Percentiles rank a stretch among this genome's conserved stretches.
Evolutionary conservation across 1,140 invertebrate species (phyloP).

Genomic region (Drosophila pectinifera): DNA sequence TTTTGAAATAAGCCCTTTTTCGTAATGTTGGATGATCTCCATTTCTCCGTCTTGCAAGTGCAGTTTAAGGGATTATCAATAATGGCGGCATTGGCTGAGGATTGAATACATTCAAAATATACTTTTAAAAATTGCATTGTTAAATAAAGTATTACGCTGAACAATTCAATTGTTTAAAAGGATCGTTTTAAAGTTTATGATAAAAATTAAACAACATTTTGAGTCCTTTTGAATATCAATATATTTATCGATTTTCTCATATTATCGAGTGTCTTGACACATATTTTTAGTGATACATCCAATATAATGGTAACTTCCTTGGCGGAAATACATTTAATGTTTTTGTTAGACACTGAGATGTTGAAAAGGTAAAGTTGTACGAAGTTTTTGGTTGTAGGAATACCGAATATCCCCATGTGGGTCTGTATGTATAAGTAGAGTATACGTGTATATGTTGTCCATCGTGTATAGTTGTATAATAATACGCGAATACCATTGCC

Average conservation of each 20-base stretch:
- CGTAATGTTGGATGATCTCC: too few relatives aligned
- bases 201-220: slow-evolving; percentile 40
- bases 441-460: slow-evolving; percentile 49
- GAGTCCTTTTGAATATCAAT: slow-evolving; percentile 70
- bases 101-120: too few relatives aligned
- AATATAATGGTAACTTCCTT: slow-evolving; percentile 59
- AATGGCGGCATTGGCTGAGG: too few relatives aligned
- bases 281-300: slow-evolving; percentile 54
- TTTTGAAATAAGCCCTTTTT: too few relatives aligned
- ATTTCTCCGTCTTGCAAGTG: too few relatives aligned
- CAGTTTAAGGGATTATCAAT: too few relatives aligned
- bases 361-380: slow-evolving; percentile 84
- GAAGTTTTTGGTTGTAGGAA: slow-evolving; percentile 57
- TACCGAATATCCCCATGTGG: slow-evolving; percentile 35
- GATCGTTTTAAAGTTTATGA: too few relatives aligned
- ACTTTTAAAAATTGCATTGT: too few relatives aligned
- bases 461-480: slow-evolving; percentile 61
- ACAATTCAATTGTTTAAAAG: too few relatives aligned
- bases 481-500: slow-evolving; percentile 53
- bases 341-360: slow-evolving; percentile 79
- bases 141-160: too few relatives aligned
- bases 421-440: slow-evolving; percentile 44
- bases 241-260: slow-evolving; percentile 71
- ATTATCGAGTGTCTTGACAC: slow-evolving; percentile 65
- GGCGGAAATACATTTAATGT: slow-evolving; percentile 35